phyloP scores from a whole-genome alignment of 2,888 invertebrate species.

The Caenorhabditis zanzibari region DNA sequence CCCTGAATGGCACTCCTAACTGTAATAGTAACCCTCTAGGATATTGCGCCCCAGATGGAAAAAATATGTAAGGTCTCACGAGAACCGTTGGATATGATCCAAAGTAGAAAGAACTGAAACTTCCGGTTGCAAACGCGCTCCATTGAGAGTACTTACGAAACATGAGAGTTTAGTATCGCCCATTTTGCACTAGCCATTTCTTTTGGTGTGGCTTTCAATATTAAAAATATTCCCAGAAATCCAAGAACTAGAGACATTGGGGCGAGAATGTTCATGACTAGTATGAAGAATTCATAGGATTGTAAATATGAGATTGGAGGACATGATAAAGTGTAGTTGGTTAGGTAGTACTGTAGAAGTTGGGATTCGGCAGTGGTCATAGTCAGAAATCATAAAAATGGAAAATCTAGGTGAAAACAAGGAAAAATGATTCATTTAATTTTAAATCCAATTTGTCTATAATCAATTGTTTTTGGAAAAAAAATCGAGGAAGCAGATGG shows the following conservation, averaged over 20 bases:
- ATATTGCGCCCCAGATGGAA: too few relatives aligned
- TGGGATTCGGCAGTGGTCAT: neutral
- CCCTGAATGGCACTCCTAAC: neutral
- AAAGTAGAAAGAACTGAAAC: neutral
- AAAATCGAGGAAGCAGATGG: too few relatives aligned
- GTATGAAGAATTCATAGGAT: neutral
- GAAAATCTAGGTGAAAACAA: too few relatives aligned
- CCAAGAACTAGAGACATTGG: constrained; percentile 9
- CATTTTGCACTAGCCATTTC: neutral
- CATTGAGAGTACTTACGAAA: neutral
- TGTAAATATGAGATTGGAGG: neutral
- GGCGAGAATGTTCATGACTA: neutral
- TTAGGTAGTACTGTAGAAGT: neutral
- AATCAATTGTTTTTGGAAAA: too few relatives aligned
- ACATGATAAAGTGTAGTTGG: neutral
- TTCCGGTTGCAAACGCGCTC: neutral
- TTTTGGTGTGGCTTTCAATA: constrained; percentile 4
- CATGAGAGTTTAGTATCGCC: neutral
- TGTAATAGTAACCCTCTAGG: neutral
- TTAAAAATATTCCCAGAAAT: neutral
- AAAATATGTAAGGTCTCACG: neutral
- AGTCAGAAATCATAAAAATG: too few relatives aligned
- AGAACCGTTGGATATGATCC: neutral
- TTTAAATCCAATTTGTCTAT: too few relatives aligned
- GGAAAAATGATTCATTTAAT: too few relatives aligned